Evolutionary conservation across 2,113 vertebrate species (phyloP).

Genomic region (Narcine bancroftii): DNA sequence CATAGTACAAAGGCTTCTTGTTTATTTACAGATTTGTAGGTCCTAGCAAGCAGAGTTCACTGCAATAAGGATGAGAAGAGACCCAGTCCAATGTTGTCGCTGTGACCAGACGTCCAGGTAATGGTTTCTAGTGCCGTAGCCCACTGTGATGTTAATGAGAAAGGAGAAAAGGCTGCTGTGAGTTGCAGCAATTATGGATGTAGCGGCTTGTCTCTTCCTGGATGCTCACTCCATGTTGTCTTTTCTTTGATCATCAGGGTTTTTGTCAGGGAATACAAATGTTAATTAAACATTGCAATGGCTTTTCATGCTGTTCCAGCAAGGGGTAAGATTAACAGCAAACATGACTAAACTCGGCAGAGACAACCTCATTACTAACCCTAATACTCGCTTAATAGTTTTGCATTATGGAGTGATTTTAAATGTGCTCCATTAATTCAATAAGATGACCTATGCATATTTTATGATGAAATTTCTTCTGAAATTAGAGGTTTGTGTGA

Average conservation of each 20-base stretch:
- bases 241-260: slow-evolving; percentile 49
- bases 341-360: slow-evolving; percentile 41
- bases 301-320: slow-evolving; percentile 51
- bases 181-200: slow-evolving; percentile 55
- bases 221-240: slow-evolving; percentile 49
- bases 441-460: slow-evolving; percentile 28
- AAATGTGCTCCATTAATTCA: slow-evolving; percentile 20
- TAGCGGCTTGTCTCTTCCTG: slow-evolving; percentile 55
- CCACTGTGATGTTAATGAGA: slow-evolving; percentile 65
- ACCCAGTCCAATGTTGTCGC: background rate
- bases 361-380: slow-evolving; percentile 38
- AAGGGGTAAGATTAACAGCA: slow-evolving; percentile 57
- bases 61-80: background rate
- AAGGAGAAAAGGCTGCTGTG: slow-evolving; percentile 49
- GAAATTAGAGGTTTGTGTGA: background rate
- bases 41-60: too few relatives aligned
- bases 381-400: slow-evolving; percentile 8
- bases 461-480: background rate
- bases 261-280: slow-evolving; percentile 58
- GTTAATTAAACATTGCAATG: slow-evolving; percentile 65
- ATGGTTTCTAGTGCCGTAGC: slow-evolving; percentile 50
- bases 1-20: background rate
- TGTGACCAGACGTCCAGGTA: slow-evolving; percentile 43
- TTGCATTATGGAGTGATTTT: background rate
- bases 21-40: background rate